phyloP scores from a whole-genome alignment of 2,888 invertebrate genomes.

The Hypercompe scribonia region DNA sequence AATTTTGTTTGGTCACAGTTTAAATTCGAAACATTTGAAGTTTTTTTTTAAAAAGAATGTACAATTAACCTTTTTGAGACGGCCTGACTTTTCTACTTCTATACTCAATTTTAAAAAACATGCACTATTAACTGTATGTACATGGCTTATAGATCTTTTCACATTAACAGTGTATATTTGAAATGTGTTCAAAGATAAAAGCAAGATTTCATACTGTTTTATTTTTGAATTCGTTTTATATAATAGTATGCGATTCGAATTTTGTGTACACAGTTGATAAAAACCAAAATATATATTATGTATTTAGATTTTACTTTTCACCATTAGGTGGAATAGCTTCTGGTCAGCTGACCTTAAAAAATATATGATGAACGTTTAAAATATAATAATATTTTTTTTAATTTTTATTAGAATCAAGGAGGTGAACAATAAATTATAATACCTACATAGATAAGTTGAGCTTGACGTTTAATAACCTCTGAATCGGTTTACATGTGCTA shows the following conservation, averaged over 20 bases:
- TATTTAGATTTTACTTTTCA: no score
- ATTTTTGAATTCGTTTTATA: no score
- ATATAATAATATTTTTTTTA: neutral
- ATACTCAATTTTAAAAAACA: neutral
- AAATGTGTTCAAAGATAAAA: neutral
- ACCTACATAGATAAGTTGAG: neutral
- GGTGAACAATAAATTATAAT: neutral
- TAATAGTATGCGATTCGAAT: no score
- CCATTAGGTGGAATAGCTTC: no score
- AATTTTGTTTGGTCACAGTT: constrained; percentile 1
- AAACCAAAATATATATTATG: no score
- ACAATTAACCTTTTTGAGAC: neutral
- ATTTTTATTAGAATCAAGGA: neutral
- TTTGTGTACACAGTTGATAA: no score
- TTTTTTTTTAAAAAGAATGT: neutral
- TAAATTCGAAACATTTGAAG: neutral
- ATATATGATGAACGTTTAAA: no score
- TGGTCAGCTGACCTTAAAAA: neutral
- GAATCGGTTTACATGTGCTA: constrained; percentile 36
- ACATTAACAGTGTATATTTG: neutral
- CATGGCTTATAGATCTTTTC: neutral
- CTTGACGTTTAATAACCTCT: constrained; percentile 20
- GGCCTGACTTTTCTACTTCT: neutral
- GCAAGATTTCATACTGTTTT: neutral
- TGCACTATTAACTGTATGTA: neutral